A percentile compares a stretch with the other conserved stretches of the same genome.
Conservation (phyloP, 2,888 invertebrate genomes). For the Acanthopleura granulata region DNA sequence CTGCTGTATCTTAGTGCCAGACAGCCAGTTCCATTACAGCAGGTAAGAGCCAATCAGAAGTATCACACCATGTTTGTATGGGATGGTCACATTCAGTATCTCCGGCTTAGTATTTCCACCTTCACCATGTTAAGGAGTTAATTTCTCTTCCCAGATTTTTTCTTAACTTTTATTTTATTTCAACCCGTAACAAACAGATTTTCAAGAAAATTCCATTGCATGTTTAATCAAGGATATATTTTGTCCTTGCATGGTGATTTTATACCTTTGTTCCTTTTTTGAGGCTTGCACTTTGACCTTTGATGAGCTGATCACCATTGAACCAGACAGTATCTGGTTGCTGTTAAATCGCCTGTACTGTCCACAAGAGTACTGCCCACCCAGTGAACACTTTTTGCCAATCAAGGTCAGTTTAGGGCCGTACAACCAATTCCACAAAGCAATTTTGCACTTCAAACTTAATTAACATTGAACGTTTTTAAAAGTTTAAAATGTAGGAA, state of each 20-base stretch:
- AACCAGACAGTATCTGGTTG: conserved; percentile 53
- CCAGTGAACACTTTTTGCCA: conserved; percentile 15
- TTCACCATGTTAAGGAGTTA: too few species aligned
- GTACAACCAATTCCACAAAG: too few species aligned
- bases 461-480: too few species aligned
- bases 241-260: neutral
- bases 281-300: conserved; percentile 45
- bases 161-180: neutral
- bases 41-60: conserved; percentile 36
- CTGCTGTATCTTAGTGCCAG: conserved; percentile 55
- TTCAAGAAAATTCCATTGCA: neutral
- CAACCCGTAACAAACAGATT: neutral
- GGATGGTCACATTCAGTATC: too few species aligned
- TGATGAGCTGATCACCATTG: conserved; percentile 34
- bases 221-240: neutral
- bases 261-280: neutral
- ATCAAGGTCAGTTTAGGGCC: neutral
- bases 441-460: too few species aligned
- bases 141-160: too few species aligned
- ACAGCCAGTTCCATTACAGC: conserved; percentile 53
- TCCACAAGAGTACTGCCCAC: conserved; percentile 34
- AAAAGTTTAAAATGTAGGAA: too few species aligned
- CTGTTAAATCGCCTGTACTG: conserved; percentile 39
- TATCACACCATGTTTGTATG: conserved; percentile 5
- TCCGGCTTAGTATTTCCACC: too few species aligned